Conservation (phyloP, 2,797 vertebrate species). For the Enteromius anoplus region DNA sequence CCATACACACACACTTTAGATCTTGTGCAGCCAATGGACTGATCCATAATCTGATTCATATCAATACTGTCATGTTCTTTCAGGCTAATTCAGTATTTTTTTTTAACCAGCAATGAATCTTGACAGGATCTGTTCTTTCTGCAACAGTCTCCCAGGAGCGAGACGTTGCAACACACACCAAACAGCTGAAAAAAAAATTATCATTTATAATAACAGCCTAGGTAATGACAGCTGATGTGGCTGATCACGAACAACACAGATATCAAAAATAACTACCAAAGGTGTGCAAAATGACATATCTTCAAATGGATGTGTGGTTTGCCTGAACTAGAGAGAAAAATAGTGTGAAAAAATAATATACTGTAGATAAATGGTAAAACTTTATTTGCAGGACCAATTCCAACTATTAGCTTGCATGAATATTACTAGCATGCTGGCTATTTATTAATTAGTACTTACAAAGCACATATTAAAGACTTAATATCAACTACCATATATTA, state of each 20-base stretch:
- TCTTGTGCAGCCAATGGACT: background rate
- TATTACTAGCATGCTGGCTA: background rate
- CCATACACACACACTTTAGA: background rate
- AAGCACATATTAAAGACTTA: background rate
- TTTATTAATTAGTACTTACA: background rate
- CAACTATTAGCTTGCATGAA: background rate
- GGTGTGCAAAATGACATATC: background rate
- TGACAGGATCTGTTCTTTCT: constrained; percentile 3
- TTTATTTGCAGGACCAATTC: background rate
- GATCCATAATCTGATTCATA: constrained; percentile 3
- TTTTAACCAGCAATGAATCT: background rate
- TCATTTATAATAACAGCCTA: background rate
- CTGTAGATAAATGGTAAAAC: background rate
- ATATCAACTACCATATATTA: background rate
- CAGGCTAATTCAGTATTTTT: background rate
- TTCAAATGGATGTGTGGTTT: background rate
- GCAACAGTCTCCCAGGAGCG: constrained; percentile 56
- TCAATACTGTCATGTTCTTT: background rate
- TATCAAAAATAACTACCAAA: background rate
- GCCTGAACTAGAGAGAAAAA: background rate
- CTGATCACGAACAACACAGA: background rate
- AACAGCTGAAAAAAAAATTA: background rate
- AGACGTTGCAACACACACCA: constrained; percentile 1
- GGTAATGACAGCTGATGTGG: background rate
- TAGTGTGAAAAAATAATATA: background rate